phyloP scores from a whole-genome alignment of 2,797 vertebrate species.

The Psittacula derbiana region DNA sequence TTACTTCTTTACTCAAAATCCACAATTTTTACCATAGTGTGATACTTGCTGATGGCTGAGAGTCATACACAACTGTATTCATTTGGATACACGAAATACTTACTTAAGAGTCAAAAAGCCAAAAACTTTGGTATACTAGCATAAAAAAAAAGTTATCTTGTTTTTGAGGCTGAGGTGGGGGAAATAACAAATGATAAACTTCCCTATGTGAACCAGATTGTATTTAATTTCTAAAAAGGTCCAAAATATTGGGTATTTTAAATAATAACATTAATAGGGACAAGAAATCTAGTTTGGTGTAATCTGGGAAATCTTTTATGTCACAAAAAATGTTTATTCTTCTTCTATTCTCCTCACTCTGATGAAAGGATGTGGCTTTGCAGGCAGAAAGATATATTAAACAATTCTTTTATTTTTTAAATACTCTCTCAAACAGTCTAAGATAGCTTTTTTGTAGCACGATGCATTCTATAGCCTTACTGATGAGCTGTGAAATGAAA shows the following conservation, averaged over 20 bases:
- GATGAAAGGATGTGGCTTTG: background rate
- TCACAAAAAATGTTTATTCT: background rate
- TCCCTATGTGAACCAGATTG: background rate
- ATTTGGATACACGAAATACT: background rate
- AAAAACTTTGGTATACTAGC: background rate
- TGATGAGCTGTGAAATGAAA: background rate
- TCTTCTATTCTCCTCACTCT: background rate
- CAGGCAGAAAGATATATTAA: background rate
- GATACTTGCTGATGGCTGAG: background rate
- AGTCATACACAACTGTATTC: background rate
- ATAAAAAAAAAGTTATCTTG: background rate
- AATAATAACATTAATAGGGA: background rate
- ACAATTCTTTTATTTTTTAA: background rate
- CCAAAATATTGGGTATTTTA: background rate
- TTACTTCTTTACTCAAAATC: background rate
- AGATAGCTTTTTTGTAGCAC: background rate
- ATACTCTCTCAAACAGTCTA: background rate
- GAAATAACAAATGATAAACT: background rate
- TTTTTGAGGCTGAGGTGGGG: background rate
- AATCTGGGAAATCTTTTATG: background rate
- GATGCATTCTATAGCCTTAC: background rate
- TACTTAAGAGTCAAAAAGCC: background rate
- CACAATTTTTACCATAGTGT: background rate
- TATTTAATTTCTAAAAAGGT: background rate
- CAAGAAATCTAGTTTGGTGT: background rate